Evolutionary conservation across 2,888 invertebrate genomes (phyloP).

Genomic region (Lathronympha strigana): DNA sequence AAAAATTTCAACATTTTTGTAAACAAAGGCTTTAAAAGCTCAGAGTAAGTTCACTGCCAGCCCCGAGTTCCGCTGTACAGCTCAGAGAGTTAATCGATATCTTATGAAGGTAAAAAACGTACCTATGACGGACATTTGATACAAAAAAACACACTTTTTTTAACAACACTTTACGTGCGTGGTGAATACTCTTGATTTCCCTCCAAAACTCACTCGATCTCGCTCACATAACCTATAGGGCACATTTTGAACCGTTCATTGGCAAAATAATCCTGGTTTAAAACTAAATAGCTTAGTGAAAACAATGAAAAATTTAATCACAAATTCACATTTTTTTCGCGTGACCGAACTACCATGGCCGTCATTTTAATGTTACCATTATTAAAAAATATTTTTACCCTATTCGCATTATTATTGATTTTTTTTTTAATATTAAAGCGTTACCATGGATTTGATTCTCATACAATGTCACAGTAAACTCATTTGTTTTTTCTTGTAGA

Average conservation of each 20-base stretch:
- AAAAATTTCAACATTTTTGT: constrained; percentile 33
- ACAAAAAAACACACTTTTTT: constrained; percentile 66
- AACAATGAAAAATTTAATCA: constrained; percentile 54
- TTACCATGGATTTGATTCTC: constrained; percentile 25
- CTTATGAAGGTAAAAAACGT: constrained; percentile 59
- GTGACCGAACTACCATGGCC: constrained; percentile 65
- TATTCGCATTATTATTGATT: constrained; percentile 40
- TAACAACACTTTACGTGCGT: constrained; percentile 48
- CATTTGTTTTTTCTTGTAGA: background rate
- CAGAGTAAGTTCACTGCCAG: constrained; percentile 45
- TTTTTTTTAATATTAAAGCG: constrained; percentile 35
- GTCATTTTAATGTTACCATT: constrained; percentile 60
- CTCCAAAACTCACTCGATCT: constrained; percentile 44
- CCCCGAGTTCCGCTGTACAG: constrained; percentile 44
- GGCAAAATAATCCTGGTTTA: constrained; percentile 33
- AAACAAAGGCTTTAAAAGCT: constrained; percentile 38
- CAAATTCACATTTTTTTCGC: constrained; percentile 64
- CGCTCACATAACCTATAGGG: constrained; percentile 35
- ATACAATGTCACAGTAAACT: background rate
- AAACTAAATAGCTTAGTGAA: constrained; percentile 50
- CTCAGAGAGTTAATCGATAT: constrained; percentile 64
- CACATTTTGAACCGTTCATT: constrained; percentile 38
- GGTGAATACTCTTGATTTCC: constrained; percentile 44
- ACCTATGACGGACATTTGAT: constrained; percentile 57
- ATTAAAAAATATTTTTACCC: constrained; percentile 40